Base-by-base conservation (phyloP, 2,113 vertebrate species). In the Pantherophis guttatus region DNA sequence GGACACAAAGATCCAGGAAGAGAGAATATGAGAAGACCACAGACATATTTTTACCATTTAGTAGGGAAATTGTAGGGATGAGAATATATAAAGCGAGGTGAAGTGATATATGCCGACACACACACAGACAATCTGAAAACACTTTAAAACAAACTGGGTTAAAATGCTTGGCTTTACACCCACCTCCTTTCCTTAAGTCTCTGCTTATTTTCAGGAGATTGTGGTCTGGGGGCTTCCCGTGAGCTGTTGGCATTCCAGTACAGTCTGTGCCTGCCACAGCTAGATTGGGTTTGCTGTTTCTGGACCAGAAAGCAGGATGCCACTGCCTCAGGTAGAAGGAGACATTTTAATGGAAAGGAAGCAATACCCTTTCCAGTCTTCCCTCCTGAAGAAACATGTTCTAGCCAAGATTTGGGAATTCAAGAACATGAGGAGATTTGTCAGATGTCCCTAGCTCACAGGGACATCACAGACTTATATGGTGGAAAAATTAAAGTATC, bases 251-350 rank as follows among this genome's bases (percentile, higher is more conserved):
- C 97, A 97, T 97, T 97, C 96, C 95, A 95, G 58, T 96, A 97
- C 94, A 93, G 95, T 96, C 96, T 92, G 92, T 86, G 96, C 97
- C 96, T 97, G 97, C 97, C 96, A 96, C 96, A 97, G 97, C 96
- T 95, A 97, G 97, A 97, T 97, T 98, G 96, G 97, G 94, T 98
- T 98, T 98, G 98, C 98, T 98, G 97, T 98, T 98, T 98, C 97
- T 98, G 97, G 97, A 98, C 94, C 5, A 88, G 44, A 96, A 5
- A 3, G 53, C 94, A 97, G 95, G 96, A 98, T 97, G 96, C 97
- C 48, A 91, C 96, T 97, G 97, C 96, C 97, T 97, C 97, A 98
- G 97, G 97, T 98, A 97, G 97, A 97, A 97, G 97, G 97, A 87
- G 95, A 96, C 94, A 96, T 97, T 97, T 97, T 96, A 97, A 95